phyloP scores from a whole-genome alignment of 2,113 vertebrate species.

The Melanostigma gelatinosum region DNA sequence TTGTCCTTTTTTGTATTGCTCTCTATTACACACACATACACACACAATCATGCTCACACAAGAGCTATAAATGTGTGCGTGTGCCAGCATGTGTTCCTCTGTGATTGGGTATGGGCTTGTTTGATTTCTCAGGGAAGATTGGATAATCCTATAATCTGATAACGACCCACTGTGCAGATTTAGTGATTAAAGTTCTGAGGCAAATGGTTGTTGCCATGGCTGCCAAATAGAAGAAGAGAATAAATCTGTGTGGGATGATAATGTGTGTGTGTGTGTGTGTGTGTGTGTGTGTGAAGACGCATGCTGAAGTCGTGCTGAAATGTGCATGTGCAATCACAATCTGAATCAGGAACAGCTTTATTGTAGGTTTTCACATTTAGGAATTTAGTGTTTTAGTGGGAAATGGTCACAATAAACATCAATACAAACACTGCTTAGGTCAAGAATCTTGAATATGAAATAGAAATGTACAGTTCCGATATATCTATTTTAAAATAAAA shows the following conservation, averaged over 20 bases:
- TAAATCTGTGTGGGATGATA: conserved; percentile 39
- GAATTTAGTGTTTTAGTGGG: too few species aligned
- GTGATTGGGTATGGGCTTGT: conserved; percentile 54
- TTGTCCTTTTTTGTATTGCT: conserved; percentile 1
- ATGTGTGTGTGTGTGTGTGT: conserved; percentile 10
- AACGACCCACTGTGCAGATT: conserved; percentile 77
- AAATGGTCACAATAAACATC: background rate
- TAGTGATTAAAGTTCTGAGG: conserved; percentile 76
- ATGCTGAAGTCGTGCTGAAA: background rate
- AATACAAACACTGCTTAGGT: background rate
- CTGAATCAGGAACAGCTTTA: background rate
- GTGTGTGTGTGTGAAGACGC: conserved; percentile 6
- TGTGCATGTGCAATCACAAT: background rate
- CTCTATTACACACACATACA: background rate
- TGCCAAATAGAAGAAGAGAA: conserved; percentile 51
- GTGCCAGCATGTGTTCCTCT: background rate
- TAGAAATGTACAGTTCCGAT: background rate
- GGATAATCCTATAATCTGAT: conserved; percentile 82
- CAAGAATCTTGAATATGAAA: background rate
- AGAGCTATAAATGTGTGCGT: background rate
- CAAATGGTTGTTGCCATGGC: conserved; percentile 77
- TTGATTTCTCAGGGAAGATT: conserved; percentile 75
- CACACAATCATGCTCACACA: background rate
- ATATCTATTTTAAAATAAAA: background rate
- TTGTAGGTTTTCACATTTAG: background rate